A percentile compares a stretch with the other conserved stretches of the same genome.
Conservation (phyloP, 2,888 invertebrate species). For the Psylliodes chrysocephalus region DNA sequence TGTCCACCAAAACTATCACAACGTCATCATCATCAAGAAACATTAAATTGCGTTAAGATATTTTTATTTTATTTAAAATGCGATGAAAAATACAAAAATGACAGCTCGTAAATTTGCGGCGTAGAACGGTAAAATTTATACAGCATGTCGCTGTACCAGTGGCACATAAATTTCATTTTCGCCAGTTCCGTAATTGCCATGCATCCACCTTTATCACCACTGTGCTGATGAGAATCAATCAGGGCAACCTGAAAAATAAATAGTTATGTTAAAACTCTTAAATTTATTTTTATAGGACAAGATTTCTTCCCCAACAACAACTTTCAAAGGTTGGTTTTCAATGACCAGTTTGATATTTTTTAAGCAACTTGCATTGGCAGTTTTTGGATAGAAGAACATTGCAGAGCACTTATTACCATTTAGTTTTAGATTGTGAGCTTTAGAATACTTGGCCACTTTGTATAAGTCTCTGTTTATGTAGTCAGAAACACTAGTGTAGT, state of each 20-base stretch:
- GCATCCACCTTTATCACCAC: constrained; percentile 64
- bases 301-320: too few species aligned
- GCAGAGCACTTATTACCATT: too few species aligned
- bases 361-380: too few species aligned
- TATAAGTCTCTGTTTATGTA: too few species aligned
- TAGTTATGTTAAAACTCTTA: neutral
- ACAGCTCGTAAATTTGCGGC: constrained; percentile 65
- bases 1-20: neutral
- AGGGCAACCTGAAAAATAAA: constrained; percentile 62
- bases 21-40: too few species aligned
- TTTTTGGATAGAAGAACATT: too few species aligned
- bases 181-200: constrained; percentile 63
- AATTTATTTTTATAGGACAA: too few species aligned
- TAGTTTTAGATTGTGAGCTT: too few species aligned
- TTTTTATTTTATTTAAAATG: constrained; percentile 1
- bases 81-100: constrained; percentile 63
- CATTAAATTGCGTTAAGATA: constrained; percentile 24
- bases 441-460: too few species aligned
- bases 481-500: too few species aligned
- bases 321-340: too few species aligned
- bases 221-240: constrained; percentile 66
- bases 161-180: constrained; percentile 63
- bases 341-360: too few species aligned
- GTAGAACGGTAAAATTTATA: constrained; percentile 61
- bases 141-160: constrained; percentile 64